Evolutionary conservation across 1,140 invertebrate species (phyloP), one percentile per base, ranked within the genome.

Genomic region (Rhyacophila brunnea): DNA sequence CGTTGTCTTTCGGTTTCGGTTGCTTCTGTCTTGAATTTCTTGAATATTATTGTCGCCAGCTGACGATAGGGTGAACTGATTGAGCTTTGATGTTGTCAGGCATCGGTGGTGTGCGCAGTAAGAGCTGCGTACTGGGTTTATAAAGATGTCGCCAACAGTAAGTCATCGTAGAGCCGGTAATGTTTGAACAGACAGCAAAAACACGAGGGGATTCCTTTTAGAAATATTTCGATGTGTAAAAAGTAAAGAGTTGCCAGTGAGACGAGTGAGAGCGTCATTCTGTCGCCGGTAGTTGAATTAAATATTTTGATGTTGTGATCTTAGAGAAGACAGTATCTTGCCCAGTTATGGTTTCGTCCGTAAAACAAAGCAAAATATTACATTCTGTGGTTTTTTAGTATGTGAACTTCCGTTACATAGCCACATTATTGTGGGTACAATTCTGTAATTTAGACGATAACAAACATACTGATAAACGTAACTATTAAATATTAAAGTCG

Each of bases 111-210:
- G 67, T 72, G 71, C 68, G 77, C 75, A 66, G 72, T 79, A 68
- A 74, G 77, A 71, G 70, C 75, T 65, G 75, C 74, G 48, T 79
- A 79, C 72, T 77, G 77, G 71, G 72, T 75, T 76, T 79, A 74
- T 79, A 79, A 79, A 72, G 72, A 72, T 70, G 71, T 79, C 68
- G 75, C 77, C 72, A 75, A 77, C 74, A 79, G 77, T 79, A 79
- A 79, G 77, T 79, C 69, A 60, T 23, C 70, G 71, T 77, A 78
- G 74, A 64, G 43, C 34, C 19, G 60, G 54, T 46, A 60, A 60
- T 45, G 48, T 49, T 59, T 60, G 53, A 57, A 60, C 38, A 28
- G 23, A 28, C 23, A 28, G 9, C 3, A 17, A 54, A 49, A 54
- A 54, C 44, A 58, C 46, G 43, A 48, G 49, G 57, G 57, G 57